Conservation (phyloP, 1,140 invertebrate genomes). For the Tribolium castaneum region DNA sequence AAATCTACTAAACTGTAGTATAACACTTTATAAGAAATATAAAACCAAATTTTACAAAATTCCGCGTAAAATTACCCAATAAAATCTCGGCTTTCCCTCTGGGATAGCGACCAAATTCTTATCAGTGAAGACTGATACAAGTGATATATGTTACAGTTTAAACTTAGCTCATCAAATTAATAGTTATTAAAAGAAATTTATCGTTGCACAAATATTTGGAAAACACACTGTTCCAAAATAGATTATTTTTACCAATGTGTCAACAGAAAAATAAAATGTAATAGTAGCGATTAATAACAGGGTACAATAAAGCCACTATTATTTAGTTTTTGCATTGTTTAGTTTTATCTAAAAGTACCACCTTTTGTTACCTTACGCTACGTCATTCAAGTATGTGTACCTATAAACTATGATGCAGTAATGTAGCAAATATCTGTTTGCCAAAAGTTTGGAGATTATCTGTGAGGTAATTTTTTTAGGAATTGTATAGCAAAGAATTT, state of each 20-base stretch:
- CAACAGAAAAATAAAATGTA: background rate
- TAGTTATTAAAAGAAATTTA: conserved; percentile 11
- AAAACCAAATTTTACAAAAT: too few species aligned
- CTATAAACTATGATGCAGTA: background rate
- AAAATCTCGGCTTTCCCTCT: too few species aligned
- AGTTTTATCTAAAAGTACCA: background rate
- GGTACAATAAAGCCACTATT: background rate
- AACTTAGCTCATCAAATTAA: conserved; percentile 25
- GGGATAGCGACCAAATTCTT: too few species aligned
- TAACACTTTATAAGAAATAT: too few species aligned
- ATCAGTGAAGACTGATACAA: background rate
- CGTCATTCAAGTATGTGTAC: background rate
- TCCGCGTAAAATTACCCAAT: too few species aligned
- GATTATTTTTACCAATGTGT: background rate
- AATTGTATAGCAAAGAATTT: background rate
- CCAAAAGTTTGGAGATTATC: background rate
- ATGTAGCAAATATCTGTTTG: background rate
- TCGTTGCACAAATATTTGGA: conserved; percentile 19
- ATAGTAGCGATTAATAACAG: background rate
- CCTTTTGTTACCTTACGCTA: background rate
- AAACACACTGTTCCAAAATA: background rate
- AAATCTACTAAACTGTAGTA: too few species aligned
- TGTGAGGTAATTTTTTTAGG: background rate
- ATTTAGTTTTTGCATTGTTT: background rate
- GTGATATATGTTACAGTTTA: background rate